A percentile compares a stretch with the other conserved stretches of the same genome.
These are phyloP conservation scores for Heliocidaris erythrogramma DNA, from an alignment of 35 echinoderm and acorn worm genomes.

Conservation along the genomic window DNA sequence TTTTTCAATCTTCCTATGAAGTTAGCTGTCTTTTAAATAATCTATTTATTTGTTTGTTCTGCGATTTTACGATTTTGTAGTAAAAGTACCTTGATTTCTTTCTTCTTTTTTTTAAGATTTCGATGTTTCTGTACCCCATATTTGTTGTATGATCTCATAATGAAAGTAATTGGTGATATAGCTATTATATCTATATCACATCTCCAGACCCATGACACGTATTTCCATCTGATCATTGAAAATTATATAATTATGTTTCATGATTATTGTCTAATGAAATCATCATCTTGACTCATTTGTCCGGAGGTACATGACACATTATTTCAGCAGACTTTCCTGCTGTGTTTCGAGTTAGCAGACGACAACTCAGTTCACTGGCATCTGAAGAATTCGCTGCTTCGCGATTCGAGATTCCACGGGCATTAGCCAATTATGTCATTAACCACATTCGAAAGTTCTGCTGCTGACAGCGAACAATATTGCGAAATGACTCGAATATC, in stretches of 20 bases:
- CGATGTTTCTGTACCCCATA: no score
- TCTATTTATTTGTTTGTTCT: not conserved
- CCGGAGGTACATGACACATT: not conserved
- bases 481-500: not conserved
- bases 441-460: not conserved
- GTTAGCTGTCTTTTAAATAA: not conserved
- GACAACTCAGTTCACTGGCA: not conserved
- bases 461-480: not conserved
- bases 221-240: not conserved
- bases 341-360: conserved; percentile 1
- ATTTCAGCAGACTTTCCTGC: not conserved
- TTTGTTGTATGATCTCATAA: no score
- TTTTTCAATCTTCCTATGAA: not conserved
- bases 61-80: no score
- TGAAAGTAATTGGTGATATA: not conserved
- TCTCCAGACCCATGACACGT: not conserved
- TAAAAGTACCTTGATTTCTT: no score
- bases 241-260: not conserved
- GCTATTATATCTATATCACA: not conserved
- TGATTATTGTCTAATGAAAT: not conserved
- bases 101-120: no score
- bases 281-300: not conserved
- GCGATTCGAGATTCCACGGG: not conserved
- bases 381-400: not conserved
- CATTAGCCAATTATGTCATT: not conserved